These are phyloP conservation scores for Calonectris borealis DNA, from an alignment of 2,113 vertebrate species.

Conservation along the genomic window DNA sequence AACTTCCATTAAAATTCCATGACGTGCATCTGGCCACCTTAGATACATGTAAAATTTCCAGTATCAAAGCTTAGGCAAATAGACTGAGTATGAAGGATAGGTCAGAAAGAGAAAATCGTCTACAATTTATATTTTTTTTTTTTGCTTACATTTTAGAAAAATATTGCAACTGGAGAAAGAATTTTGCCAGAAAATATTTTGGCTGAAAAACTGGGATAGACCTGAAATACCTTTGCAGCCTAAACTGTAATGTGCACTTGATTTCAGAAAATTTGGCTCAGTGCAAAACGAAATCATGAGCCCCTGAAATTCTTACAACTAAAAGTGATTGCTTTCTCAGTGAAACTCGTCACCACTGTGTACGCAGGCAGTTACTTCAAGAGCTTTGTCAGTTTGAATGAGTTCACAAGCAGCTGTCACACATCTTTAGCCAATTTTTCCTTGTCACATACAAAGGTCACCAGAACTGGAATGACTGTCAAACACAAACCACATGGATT, in stretches of 20 bases:
- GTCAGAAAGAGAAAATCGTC: neutral
- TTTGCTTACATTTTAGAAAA: neutral
- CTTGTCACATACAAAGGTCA: neutral
- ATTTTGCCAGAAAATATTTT: neutral
- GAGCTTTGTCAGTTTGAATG: constrained; percentile 16
- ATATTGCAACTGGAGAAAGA: neutral
- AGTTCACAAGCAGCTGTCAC: constrained; percentile 11
- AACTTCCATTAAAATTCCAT: neutral
- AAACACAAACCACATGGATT: neutral
- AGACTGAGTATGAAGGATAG: neutral
- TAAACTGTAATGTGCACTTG: neutral
- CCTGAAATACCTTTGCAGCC: neutral
- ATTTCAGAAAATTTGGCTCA: neutral
- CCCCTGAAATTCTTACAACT: constrained; percentile 1
- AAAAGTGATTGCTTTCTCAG: neutral
- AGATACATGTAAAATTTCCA: neutral
- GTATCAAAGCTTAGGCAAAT: neutral
- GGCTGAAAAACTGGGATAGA: neutral
- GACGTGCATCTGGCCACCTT: neutral
- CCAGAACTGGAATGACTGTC: neutral
- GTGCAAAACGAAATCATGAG: neutral
- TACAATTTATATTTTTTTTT: neutral
- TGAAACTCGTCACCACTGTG: neutral
- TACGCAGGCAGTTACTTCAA: neutral
- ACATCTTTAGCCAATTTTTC: constrained; percentile 32